These are phyloP conservation scores for Bhutanitis thaidina DNA, from an alignment of 2,888 invertebrate species.

Conservation along the genomic window DNA sequence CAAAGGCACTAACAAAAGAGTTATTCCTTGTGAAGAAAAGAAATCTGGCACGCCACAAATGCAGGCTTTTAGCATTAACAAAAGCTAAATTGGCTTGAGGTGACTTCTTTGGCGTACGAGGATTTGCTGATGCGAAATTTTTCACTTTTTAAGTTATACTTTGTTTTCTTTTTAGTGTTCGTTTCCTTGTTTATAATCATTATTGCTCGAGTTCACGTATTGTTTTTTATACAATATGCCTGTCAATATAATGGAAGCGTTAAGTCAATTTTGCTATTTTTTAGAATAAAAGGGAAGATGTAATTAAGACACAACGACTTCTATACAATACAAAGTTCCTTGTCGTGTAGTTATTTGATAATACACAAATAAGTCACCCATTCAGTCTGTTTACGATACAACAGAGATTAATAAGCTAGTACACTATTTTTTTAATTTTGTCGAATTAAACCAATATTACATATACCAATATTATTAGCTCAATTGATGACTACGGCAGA, in stretches of 20 bases:
- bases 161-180: too few relatives aligned
- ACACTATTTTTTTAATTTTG: slow-evolving; percentile 34
- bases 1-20: slow-evolving; percentile 14
- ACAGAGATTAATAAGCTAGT: slow-evolving; percentile 20
- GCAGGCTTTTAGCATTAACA: slow-evolving; percentile 19
- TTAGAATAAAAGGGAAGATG: too few relatives aligned
- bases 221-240: too few relatives aligned
- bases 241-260: too few relatives aligned
- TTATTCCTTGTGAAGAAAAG: slow-evolving; percentile 19
- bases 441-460: slow-evolving; percentile 38
- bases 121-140: slow-evolving; percentile 9
- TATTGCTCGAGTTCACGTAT: too few relatives aligned
- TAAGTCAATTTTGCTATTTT: too few relatives aligned
- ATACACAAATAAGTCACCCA: too few relatives aligned
- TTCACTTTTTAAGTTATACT: neutral
- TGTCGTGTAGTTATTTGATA: too few relatives aligned
- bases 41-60: slow-evolving; percentile 14
- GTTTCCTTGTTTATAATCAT: too few relatives aligned
- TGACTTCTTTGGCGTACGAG: slow-evolving; percentile 17
- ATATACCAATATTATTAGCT: slow-evolving; percentile 43
- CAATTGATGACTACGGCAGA: slow-evolving; percentile 31
- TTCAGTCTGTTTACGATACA: slow-evolving; percentile 21
- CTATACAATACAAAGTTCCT: too few relatives aligned
- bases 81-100: slow-evolving; percentile 18
- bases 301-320: too few relatives aligned